phyloP scores from a whole-genome alignment of 1,140 invertebrate species.

The Drosophila repleta region DNA sequence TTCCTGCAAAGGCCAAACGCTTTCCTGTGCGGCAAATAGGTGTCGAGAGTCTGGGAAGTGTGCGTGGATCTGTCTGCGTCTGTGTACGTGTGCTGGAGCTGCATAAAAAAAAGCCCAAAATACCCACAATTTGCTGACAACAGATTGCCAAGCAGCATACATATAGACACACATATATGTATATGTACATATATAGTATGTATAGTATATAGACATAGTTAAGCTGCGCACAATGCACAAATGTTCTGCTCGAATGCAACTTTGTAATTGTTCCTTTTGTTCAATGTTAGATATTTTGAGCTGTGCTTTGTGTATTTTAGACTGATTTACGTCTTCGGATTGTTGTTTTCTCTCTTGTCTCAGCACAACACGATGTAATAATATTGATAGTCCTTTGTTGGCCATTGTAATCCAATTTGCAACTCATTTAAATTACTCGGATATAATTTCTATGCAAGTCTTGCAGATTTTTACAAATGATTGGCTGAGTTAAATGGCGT shows the following conservation, averaged over 20 bases:
- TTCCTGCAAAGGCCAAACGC: slow-evolving; percentile 19
- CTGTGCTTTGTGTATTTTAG: slow-evolving; percentile 37
- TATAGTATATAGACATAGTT: background rate
- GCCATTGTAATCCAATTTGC: background rate
- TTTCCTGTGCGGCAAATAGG: background rate
- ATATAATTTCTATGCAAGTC: too few relatives aligned
- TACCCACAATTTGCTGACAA: slow-evolving; percentile 65
- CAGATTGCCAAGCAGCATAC: slow-evolving; percentile 9
- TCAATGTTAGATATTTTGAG: slow-evolving; percentile 30
- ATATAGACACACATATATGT: slow-evolving; percentile 1
- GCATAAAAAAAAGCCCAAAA: slow-evolving; percentile 60
- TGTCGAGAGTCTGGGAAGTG: background rate
- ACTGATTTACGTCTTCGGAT: slow-evolving; percentile 54
- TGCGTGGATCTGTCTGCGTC: background rate
- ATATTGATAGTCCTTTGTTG: slow-evolving; percentile 11
- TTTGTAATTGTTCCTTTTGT: slow-evolving; percentile 29
- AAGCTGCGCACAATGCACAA: slow-evolving; percentile 3
- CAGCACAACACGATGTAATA: slow-evolving; percentile 24
- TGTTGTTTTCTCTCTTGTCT: slow-evolving; percentile 11
- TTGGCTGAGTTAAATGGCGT: too few relatives aligned
- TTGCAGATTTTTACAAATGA: too few relatives aligned
- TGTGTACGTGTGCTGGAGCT: slow-evolving; percentile 13
- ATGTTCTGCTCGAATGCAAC: slow-evolving; percentile 28
- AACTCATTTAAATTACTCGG: background rate
- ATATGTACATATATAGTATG: background rate